Conservation (phyloP, 2,888 invertebrate species). For the Allygus modestus region DNA sequence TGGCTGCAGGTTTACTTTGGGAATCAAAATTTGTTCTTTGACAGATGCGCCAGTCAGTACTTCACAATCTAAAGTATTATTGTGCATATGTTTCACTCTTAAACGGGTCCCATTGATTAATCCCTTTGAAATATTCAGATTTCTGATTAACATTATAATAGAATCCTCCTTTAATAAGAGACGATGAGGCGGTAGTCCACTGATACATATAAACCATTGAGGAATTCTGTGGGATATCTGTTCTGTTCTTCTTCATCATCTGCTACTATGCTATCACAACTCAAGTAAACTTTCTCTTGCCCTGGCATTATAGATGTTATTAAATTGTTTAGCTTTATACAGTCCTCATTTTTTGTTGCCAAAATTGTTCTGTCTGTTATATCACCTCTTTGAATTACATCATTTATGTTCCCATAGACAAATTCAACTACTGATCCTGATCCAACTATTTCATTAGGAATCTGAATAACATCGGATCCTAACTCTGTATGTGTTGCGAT, state of each 20-base stretch:
- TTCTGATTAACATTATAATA: constrained; percentile 24
- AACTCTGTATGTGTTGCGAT: constrained; percentile 16
- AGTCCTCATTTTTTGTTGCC: constrained; percentile 36
- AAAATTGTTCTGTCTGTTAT: constrained; percentile 46
- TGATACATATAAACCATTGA: constrained; percentile 6
- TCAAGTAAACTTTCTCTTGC: constrained; percentile 30
- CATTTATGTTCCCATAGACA: constrained; percentile 21
- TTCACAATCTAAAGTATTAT: constrained; percentile 33
- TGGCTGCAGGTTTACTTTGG: constrained; percentile 20
- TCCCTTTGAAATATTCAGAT: constrained; percentile 30
- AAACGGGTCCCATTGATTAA: too few relatives aligned
- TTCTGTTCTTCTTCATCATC: constrained; percentile 48
- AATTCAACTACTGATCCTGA: constrained; percentile 24
- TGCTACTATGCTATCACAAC: constrained; percentile 23
- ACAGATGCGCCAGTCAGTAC: constrained; percentile 6
- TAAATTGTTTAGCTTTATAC: constrained; percentile 5
- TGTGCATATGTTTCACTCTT: too few relatives aligned
- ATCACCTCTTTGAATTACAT: not conserved
- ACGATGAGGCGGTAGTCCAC: constrained; percentile 39
- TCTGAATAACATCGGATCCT: constrained; percentile 25
- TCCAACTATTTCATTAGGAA: constrained; percentile 14
- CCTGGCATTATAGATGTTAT: constrained; percentile 21
- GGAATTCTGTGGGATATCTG: constrained; percentile 20
- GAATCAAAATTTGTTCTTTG: constrained; percentile 15
- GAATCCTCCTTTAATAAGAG: constrained; percentile 17